Conservation (phyloP, 2,888 invertebrate genomes). For the Unio pictorum region DNA sequence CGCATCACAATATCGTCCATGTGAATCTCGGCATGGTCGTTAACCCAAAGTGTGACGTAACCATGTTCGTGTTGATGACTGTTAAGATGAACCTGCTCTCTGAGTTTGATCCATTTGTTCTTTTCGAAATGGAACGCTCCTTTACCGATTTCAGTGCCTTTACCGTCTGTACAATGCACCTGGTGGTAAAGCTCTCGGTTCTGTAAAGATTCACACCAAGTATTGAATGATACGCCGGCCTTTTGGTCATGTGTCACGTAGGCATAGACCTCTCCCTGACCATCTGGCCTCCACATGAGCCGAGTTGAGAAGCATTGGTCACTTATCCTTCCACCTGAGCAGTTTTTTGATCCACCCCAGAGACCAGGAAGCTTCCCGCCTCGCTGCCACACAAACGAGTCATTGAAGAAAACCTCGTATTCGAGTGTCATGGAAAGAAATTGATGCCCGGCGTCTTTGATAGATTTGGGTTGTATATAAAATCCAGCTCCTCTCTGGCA, state of each 20-base stretch:
- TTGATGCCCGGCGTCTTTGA: neutral
- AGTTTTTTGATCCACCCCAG: conserved; percentile 40
- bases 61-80: conserved; percentile 38
- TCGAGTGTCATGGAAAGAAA: too few species aligned
- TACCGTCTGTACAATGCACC: conserved; percentile 7
- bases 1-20: conserved; percentile 37
- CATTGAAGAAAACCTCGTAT: conserved; percentile 10
- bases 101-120: conserved; percentile 42
- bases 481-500: conserved; percentile 41
- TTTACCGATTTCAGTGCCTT: conserved; percentile 22
- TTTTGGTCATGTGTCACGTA: conserved; percentile 44
- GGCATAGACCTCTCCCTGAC: conserved; percentile 56
- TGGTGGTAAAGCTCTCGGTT: conserved; percentile 3
- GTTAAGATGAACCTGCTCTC: conserved; percentile 49
- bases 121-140: conserved; percentile 25
- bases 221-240: conserved; percentile 8
- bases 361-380: conserved; percentile 57
- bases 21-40: conserved; percentile 25
- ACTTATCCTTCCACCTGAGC: conserved; percentile 46
- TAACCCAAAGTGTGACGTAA: conserved; percentile 39
- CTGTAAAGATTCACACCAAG: conserved; percentile 7
- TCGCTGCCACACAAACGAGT: conserved; percentile 19
- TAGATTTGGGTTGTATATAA: conserved; percentile 27
- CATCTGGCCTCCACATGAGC: conserved; percentile 54
- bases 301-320: conserved; percentile 51